Conservation (phyloP, 2,888 invertebrate genomes). For the Sthenelais limicola region DNA sequence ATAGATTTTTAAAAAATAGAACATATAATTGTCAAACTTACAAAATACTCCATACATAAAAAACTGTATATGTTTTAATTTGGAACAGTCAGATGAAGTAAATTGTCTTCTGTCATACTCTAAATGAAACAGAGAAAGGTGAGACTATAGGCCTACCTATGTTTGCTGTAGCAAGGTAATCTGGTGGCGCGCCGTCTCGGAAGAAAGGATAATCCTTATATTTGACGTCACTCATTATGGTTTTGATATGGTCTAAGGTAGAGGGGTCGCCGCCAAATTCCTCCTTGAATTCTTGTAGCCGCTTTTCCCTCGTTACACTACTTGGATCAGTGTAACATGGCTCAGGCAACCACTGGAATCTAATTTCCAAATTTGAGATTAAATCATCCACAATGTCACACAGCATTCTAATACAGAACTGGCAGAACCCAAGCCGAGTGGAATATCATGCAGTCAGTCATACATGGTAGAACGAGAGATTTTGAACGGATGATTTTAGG, state of each 20-base stretch:
- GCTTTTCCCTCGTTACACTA: neutral
- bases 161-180: conserved; percentile 15
- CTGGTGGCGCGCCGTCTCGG: conserved; percentile 27
- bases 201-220: conserved; percentile 23
- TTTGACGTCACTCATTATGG: conserved; percentile 6
- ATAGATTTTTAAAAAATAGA: too few species aligned
- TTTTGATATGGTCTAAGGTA: neutral
- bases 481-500: neutral
- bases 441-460: neutral
- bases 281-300: neutral
- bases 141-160: conserved; percentile 23
- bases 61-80: too few species aligned
- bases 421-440: too few species aligned
- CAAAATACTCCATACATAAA: too few species aligned
- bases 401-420: too few species aligned
- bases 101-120: too few species aligned
- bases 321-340: neutral
- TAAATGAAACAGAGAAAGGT: too few species aligned
- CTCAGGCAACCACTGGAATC: neutral
- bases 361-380: too few species aligned
- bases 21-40: too few species aligned
- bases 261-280: neutral
- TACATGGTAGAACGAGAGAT: neutral
- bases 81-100: too few species aligned
- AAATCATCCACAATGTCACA: too few species aligned